These are phyloP conservation scores for Karalla daura DNA, from an alignment of 2,797 vertebrate species.

Conservation along the genomic window DNA sequence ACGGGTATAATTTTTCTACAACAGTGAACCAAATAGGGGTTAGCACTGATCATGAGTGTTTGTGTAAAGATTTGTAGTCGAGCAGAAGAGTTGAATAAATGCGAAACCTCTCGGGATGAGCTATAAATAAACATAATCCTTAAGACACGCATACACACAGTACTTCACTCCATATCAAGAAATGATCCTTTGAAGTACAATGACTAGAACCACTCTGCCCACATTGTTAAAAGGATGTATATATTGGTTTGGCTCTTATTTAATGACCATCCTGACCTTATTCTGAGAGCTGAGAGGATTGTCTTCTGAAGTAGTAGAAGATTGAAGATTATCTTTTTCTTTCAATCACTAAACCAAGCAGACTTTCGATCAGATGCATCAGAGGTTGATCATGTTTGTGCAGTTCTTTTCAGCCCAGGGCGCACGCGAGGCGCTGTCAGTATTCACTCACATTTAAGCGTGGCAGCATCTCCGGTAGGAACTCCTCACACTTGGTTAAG, in stretches of 20 bases:
- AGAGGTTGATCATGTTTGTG: conserved; percentile 43
- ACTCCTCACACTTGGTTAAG: conserved; percentile 40
- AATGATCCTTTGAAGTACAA: conserved; percentile 65
- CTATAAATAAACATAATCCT: conserved; percentile 75
- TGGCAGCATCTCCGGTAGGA: conserved; percentile 48
- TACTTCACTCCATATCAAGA: conserved; percentile 61
- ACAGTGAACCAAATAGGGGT: conserved; percentile 76
- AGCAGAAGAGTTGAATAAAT: conserved; percentile 69
- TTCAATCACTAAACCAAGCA: conserved; percentile 46
- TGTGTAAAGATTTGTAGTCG: conserved; percentile 75
- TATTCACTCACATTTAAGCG: conserved; percentile 46
- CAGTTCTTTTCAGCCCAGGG: conserved; percentile 41
- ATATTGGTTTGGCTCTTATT: conserved; percentile 62
- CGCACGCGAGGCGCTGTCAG: conserved; percentile 38
- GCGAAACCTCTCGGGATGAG: conserved; percentile 68
- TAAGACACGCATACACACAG: conserved; percentile 43
- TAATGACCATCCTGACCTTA: conserved; percentile 58
- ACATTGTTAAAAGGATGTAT: conserved; percentile 56
- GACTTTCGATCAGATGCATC: conserved; percentile 47
- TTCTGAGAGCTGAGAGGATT: conserved; percentile 53
- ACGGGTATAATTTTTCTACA: conserved; percentile 79
- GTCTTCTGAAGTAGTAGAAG: conserved; percentile 41
- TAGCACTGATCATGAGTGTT: conserved; percentile 67
- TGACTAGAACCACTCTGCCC: conserved; percentile 57
- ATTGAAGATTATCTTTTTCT: not conserved